A percentile compares a stretch with the other conserved stretches of the same genome.
Evolutionary conservation across 2,888 invertebrate species (phyloP).

Genomic region (Drosophila affinis): DNA sequence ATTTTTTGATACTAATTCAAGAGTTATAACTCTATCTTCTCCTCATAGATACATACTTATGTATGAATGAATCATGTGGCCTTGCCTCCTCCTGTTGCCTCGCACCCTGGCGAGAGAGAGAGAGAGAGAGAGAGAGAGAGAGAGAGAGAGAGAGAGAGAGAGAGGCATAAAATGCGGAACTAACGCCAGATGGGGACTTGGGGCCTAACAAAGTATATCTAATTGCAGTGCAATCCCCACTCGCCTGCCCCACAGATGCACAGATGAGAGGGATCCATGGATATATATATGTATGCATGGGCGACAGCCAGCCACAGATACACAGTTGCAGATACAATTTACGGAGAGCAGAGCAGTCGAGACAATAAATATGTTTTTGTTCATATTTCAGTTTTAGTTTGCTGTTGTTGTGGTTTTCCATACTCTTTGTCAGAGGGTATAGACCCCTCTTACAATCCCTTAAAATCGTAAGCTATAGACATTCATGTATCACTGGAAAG

Average conservation of each 20-base stretch:
- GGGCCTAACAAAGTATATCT: constrained; percentile 38
- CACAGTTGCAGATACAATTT: constrained; percentile 10
- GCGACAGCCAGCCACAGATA: constrained; percentile 1
- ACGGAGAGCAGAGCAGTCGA: constrained; percentile 3
- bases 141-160: not conserved
- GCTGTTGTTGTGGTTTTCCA: constrained; percentile 18
- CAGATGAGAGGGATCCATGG: not conserved
- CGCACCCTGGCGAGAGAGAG: not conserved
- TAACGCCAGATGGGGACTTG: constrained; percentile 6
- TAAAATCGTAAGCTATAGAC: too few relatives aligned
- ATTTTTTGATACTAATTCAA: too few relatives aligned
- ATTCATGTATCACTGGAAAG: not conserved
- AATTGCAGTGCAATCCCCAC: constrained; percentile 2
- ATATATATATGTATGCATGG: not conserved
- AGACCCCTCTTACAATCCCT: not conserved
- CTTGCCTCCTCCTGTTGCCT: too few relatives aligned
- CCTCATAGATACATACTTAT: too few relatives aligned
- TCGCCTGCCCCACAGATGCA: not conserved
- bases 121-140: not conserved
- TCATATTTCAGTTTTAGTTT: constrained; percentile 30
- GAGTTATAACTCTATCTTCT: too few relatives aligned
- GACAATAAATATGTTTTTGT: constrained; percentile 42
- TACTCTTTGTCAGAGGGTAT: not conserved
- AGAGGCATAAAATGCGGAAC: constrained; percentile 43
- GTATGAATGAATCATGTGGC: too few relatives aligned